Evolutionary conservation across 2,888 invertebrate genomes (phyloP).

Genomic region (Mamestra brassicae): DNA sequence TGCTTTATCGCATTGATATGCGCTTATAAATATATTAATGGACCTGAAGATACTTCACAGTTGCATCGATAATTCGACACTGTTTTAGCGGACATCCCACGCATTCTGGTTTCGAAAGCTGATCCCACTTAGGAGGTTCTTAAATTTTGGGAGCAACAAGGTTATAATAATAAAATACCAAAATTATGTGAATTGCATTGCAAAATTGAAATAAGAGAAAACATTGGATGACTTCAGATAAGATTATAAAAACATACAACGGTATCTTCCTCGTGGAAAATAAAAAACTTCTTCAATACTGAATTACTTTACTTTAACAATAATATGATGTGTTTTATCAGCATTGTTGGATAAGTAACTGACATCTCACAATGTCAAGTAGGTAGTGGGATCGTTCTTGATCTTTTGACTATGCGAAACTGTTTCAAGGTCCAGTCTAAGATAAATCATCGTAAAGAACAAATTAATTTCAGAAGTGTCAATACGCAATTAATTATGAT

Average conservation of each 20-base stretch:
- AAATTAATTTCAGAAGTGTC: slow-evolving; percentile 39
- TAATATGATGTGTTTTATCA: slow-evolving; percentile 42
- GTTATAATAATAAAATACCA: slow-evolving; percentile 25
- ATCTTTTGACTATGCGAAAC: slow-evolving; percentile 72
- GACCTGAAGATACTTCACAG: slow-evolving; percentile 22
- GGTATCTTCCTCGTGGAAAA: slow-evolving; percentile 1
- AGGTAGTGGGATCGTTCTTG: slow-evolving; percentile 63
- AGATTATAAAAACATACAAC: slow-evolving; percentile 5
- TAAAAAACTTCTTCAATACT: slow-evolving; percentile 8
- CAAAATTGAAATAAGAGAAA: slow-evolving; percentile 47
- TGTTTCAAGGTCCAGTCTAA: slow-evolving; percentile 69
- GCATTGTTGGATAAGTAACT: slow-evolving; percentile 11
- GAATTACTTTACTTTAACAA: neutral
- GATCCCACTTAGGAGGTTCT: slow-evolving; percentile 20
- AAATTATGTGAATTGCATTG: slow-evolving; percentile 35
- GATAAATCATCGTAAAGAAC: slow-evolving; percentile 39
- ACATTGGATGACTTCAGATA: slow-evolving; percentile 16
- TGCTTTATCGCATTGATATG: slow-evolving; percentile 41
- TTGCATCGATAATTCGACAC: slow-evolving; percentile 23
- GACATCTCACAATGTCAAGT: slow-evolving; percentile 60
- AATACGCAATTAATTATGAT: slow-evolving; percentile 29
- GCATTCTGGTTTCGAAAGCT: slow-evolving; percentile 57
- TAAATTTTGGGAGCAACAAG: slow-evolving; percentile 38
- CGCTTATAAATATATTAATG: slow-evolving; percentile 32
- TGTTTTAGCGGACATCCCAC: slow-evolving; percentile 56